Base-by-base conservation (phyloP, 2,797 vertebrate species). In the Tangara arthus region DNA sequence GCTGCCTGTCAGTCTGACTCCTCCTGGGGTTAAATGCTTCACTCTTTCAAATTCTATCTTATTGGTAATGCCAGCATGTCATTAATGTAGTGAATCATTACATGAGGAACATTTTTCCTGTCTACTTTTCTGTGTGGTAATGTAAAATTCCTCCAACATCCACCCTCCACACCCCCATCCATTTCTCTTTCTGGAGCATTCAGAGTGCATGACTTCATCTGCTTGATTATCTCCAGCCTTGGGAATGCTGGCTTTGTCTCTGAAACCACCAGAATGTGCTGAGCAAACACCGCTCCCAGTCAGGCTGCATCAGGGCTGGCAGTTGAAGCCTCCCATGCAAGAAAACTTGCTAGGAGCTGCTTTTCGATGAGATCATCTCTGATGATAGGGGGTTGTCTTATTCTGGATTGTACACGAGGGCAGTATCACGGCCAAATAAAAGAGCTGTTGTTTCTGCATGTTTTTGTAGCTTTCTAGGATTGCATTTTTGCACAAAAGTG, bases 121-220 rank as follows among this genome's bases (percentile, higher is more conserved):
- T 16, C 18, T 66, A 15, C 26, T 60, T 69, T 55, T 72, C 35
- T 3, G 0, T 17, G 22, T 2, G 0, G 15, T 83, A 61, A 50
- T 30, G 16, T n/a, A n/a, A n/a, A n/a, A n/a, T n/a, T n/a, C n/a
- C n/a, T 47, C 27, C 35, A 42, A 9, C 66, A 47, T 16, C 41
- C 28, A 21, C 24, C 13, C 5, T 17, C 19, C 18, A 30, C 27
- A 27, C 6, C 10, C 12, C 8, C 49, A n/a, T 55, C 35, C 35
- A 2, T 69, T 91, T 76, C 55, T 72, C 44, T 76, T 89, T 69
- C 65, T 75, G 60, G 39, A 78, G 70, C 68, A 73, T 72, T 91
- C 24, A 34, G 78, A 56, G 63, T 57, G 65, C 64, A 77, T 95
- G 69, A 95, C 84, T 96, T 97, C 92, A 93, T 96, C 91, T 91